Base-by-base conservation (phyloP, 2,888 invertebrate genomes). In the Cataglyphis altisquamis region DNA sequence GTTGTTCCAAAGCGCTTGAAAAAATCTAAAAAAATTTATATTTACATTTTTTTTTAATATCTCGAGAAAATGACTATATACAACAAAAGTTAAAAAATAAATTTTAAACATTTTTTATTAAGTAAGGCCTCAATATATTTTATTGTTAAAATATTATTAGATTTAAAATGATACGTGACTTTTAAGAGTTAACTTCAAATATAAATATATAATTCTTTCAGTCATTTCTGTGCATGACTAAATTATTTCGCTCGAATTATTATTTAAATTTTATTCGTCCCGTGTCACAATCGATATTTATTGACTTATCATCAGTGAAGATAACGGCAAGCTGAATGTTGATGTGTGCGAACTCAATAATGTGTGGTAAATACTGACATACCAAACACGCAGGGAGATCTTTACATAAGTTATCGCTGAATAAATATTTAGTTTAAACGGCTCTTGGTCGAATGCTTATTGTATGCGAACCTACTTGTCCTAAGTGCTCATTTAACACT, bases 391-490 rank as follows among this genome's bases (percentile, higher is more conserved):
- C 70, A 41, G 21, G 32, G 9, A 15, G 10, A 78, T 21, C 15
- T 66, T 70, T 45, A 60, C 36, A n/a, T 25, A 72, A 45, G 45
- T 73, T 72, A 48, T 72, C 60, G 60, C 32, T 73, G 60, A 72
- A 48, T 32, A 80, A 80, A 80, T 45, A 9, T 48, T 80, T 72
- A 78, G 45, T 67, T 60, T 18, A 57, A 9, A 8, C 12, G 15
- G 15, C 45, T 9, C 18, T 57, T 52, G 29, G 32, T n/a, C n/a
- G 8, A 64, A 9, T 15, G 9, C 29, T 78, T 80, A 48, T 45
- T 72, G 45, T 29, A 57, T 29, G 32, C 21, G 3, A 60, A 80
- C 0, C 29, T 72, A 78, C 78, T 78, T 12, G 18, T 32, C 32
- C 45, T 32, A 18, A 78, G 45, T 78, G 25, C 25, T 15, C n/a